A percentile compares a stretch with the other conserved stretches of the same genome.
phyloP scores from a whole-genome alignment of 2,797 vertebrate genomes.

The Gambelia wislizenii region DNA sequence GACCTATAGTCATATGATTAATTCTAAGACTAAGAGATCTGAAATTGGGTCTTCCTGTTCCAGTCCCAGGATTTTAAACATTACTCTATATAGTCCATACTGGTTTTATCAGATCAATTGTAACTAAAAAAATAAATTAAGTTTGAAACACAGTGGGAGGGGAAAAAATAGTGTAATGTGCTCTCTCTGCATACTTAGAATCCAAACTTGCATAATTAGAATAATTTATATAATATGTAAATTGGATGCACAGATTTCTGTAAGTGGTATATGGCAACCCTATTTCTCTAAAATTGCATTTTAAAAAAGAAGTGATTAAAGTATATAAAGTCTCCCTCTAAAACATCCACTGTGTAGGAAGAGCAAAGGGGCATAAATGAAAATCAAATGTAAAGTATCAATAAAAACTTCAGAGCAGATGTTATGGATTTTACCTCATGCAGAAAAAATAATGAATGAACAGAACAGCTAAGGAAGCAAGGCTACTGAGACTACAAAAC shows the following conservation, averaged over 20 bases:
- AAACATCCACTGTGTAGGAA: background rate
- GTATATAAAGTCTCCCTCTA: background rate
- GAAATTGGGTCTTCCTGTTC: too few relatives aligned
- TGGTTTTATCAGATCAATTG: too few relatives aligned
- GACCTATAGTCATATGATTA: too few relatives aligned
- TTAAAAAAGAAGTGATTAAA: slow-evolving; percentile 21
- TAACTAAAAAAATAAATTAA: too few relatives aligned
- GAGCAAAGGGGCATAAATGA: background rate
- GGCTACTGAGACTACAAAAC: background rate
- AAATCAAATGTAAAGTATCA: background rate
- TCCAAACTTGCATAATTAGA: too few relatives aligned
- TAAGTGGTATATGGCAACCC: background rate
- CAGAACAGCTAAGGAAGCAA: background rate
- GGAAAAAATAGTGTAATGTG: too few relatives aligned
- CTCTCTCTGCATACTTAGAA: too few relatives aligned
- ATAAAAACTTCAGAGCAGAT: background rate
- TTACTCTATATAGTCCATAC: too few relatives aligned
- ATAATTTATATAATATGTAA: too few relatives aligned
- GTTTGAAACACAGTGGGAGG: too few relatives aligned
- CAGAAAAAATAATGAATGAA: background rate
- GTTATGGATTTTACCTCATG: background rate
- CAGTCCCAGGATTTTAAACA: background rate
- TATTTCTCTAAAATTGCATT: slow-evolving; percentile 10
- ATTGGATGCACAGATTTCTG: too few relatives aligned
- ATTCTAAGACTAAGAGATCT: background rate